A percentile compares a stretch with the other conserved stretches of the same genome.
phyloP scores from a whole-genome alignment of 1,140 invertebrate genomes.

The Diabrotica virgifera region DNA sequence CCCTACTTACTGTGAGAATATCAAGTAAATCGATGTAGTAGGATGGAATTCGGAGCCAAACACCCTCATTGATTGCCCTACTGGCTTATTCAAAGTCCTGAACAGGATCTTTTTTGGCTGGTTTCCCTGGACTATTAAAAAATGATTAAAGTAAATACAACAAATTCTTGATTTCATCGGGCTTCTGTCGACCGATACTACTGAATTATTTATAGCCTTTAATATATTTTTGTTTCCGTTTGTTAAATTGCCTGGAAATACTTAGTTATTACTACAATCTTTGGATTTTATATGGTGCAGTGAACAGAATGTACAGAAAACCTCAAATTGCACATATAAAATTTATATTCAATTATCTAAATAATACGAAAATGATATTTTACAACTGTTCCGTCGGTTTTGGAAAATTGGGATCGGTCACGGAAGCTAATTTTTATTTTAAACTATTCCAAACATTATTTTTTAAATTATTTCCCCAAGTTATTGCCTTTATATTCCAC shows the following conservation, averaged over 20 bases:
- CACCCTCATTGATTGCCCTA: no score
- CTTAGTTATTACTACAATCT: slow-evolving; percentile 11
- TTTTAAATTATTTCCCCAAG: no score
- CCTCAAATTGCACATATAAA: slow-evolving; percentile 8
- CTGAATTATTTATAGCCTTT: slow-evolving; percentile 9
- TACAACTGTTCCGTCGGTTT: neutral
- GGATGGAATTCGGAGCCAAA: no score
- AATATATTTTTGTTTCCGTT: slow-evolving; percentile 12
- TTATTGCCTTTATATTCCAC: no score
- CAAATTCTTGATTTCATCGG: neutral
- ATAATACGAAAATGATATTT: slow-evolving; percentile 16
- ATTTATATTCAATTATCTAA: slow-evolving; percentile 23
- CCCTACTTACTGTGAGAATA: no score
- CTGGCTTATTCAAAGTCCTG: no score
- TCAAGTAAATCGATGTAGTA: no score
- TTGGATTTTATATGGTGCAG: slow-evolving; percentile 12
- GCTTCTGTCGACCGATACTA: neutral
- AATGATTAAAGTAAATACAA: neutral
- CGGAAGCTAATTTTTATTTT: slow-evolving; percentile 4
- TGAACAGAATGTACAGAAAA: slow-evolving; percentile 6
- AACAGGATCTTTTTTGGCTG: no score
- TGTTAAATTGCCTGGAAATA: slow-evolving; percentile 15
- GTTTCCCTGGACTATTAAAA: no score
- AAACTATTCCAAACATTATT: neutral
- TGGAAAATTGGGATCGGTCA: slow-evolving; percentile 10